A percentile compares a stretch with the other conserved stretches of the same genome.
Evolutionary conservation across 2,888 invertebrate species (phyloP).

Genomic region (Brenthis daphne): DNA sequence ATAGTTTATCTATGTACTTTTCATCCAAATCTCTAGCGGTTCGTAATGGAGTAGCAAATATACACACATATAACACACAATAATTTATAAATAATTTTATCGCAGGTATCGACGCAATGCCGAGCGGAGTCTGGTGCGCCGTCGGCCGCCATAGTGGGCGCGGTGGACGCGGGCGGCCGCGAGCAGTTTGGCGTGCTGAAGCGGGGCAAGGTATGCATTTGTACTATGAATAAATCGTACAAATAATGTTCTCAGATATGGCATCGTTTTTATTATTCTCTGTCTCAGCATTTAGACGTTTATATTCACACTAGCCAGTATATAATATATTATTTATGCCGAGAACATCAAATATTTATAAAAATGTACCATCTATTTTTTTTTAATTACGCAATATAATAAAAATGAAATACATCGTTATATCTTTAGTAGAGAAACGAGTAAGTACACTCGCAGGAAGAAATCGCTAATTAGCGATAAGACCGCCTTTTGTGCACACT

Average conservation of each 20-base stretch:
- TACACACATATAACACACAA: neutral
- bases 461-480: no score
- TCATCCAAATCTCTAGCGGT: no score
- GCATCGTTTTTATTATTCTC: no score
- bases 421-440: no score
- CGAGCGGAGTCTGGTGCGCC: constrained; percentile 65
- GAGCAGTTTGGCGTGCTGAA: constrained; percentile 65
- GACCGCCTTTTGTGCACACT: no score
- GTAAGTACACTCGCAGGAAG: no score
- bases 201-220: constrained; percentile 62
- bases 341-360: neutral
- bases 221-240: no score
- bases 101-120: constrained; percentile 71
- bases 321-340: neutral
- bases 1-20: no score
- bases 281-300: neutral
- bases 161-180: constrained; percentile 77
- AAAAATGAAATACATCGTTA: no score
- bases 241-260: no score
- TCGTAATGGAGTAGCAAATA: no score
- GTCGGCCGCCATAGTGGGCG: constrained; percentile 74
- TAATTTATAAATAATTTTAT: neutral
- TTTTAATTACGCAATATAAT: no score
- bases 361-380: neutral
- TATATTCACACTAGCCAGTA: neutral